Base-by-base conservation (phyloP, 2,797 vertebrate genomes). In the Microchirus variegatus region DNA sequence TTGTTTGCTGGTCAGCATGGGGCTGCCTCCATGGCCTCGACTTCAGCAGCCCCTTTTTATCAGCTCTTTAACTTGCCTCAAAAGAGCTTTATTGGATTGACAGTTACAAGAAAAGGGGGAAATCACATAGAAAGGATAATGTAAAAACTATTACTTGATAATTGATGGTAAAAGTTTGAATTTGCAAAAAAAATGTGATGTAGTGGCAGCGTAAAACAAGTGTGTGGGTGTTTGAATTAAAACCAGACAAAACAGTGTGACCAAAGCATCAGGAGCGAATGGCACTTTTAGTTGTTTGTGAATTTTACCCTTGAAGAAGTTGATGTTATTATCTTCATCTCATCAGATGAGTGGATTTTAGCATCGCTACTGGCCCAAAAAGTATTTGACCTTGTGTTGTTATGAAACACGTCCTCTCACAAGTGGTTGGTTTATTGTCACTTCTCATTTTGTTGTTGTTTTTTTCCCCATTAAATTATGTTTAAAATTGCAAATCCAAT, bases 1-100 rank as follows among this genome's bases (percentile, higher is more conserved):
- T 94, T 94, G 92, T 94, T 91, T 82, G 75, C 67, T 5, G 40
- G 90, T 71, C 92, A 93, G 92, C 93, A 92, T 93, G 92, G 88
- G 91, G 89, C 88, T 87, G 86, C 83, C 80, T 85, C 79, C 43
- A 45, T 57, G 73, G 84, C 78, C 83, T 78, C 74, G 1, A 78
- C 81, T 73, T 83, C 77, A 84, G 78, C 72, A 85, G 80, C 73
- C 71, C 66, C 71, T 81, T 86, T 86, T 78, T 70, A 84, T 59
- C 59, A 63, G 66, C 80, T 86, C 78, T 90, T 87, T 89, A 82
- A 80, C 77, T 83, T 41, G 4, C 70, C 84, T 89, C 76, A 91
- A 89, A 83, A 77, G 74, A 70, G 63, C 79, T 82, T 90, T 91
- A 90, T 88, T 43, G 59, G 70, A 73, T 73, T 91, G 88, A 87